Evolutionary conservation across 92 coral and sea anemone genomes (phyloP), one percentile per base, ranked within the genome.

Genomic region (Parazoanthus darwini): DNA sequence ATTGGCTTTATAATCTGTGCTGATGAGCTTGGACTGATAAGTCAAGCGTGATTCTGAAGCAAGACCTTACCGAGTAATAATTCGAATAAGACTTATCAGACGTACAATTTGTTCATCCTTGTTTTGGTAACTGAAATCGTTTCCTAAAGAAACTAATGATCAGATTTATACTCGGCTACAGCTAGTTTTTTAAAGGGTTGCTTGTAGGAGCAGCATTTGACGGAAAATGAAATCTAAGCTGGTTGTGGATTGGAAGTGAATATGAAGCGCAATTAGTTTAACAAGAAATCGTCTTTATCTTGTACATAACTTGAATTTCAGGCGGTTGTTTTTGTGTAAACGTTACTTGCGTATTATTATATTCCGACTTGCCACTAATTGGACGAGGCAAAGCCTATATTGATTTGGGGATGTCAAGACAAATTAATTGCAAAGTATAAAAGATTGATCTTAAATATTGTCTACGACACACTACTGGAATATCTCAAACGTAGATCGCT

Each of bases 341-440:
- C 77, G 25, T 68, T 68, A 16, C 26, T 72, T 3, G 59, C 25
- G 46, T 8, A 33, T 73, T 84, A 70, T 70, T 26, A 48, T 5
- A 43, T 18, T 23, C n/a, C 20, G 20, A 4, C 29, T 51, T 23
- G 54, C 46, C 54, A 37, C 79, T 84, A 84, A 70, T 43, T 70
- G 87, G 66, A 15, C 63, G 56, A 51, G 68, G 18, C 33, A 50
- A 39, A 70, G 22, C 37, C 43, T 66, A 83, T 83, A 42, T 14
- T 18, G 54, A 39, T 70, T 44, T 26, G 44, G n/a, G 70, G 8
- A 20, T 71, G 87, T 71, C 87, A 84, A 84, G 75, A 37, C 39
- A 84, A 84, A 71, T 84, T 84, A 84, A 84, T 84, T 74, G 65
- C 39, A 71, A 46, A 16, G 51, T n/a, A 46, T n/a, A n/a, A 71